Base-by-base conservation (phyloP, 2,888 invertebrate genomes). In the Athalia circularis region DNA sequence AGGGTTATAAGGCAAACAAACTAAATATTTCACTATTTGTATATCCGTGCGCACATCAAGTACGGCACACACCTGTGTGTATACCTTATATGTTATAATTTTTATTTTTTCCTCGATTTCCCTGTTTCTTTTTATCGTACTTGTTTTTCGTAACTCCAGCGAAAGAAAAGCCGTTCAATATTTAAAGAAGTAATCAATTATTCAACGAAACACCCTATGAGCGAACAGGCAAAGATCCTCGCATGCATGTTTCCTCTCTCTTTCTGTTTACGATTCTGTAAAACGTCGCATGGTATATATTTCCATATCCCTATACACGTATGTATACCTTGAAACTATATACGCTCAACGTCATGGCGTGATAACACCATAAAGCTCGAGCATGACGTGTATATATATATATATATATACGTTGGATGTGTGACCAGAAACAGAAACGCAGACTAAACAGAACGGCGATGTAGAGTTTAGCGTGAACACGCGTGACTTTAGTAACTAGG, bases 251-350 rank as follows among this genome's bases (percentile, higher is more conserved):
- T 43, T 61, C 15, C 7, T 29, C 8, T 29, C 62, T 43, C 62
- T 62, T 61, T 29, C 29, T 62, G 62, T 62, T 62, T 62, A 62
- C 62, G 61, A n/a, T n/a, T n/a, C 54, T 9, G 9, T 9, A 54
- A 54, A 54, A n/a, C 29, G 29, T 29, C 29, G 29, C 29, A 29
- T 29, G 29, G 29, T 29, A 29, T 29, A 29, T 29, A 29, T 29
- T 29, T 29, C 29, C 29, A 29, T 29, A 29, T 29, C 29, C 0
- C 29, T 29, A 29, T 29, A 29, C 29, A 29, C 2, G 29, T n/a
- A n/a, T 65, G 15, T 29, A 11, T 15, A 62, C 5, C 29, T 62
- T 7, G 5, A 29, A 29, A 29, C 29, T 6, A 62, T 15, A 13
- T 65, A 48, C 11, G 48, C 45, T 5, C 3, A 59, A 13, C n/a